Evolutionary conservation across 2,888 invertebrate genomes (phyloP).

Genomic region (Linnaemya vulpina): DNA sequence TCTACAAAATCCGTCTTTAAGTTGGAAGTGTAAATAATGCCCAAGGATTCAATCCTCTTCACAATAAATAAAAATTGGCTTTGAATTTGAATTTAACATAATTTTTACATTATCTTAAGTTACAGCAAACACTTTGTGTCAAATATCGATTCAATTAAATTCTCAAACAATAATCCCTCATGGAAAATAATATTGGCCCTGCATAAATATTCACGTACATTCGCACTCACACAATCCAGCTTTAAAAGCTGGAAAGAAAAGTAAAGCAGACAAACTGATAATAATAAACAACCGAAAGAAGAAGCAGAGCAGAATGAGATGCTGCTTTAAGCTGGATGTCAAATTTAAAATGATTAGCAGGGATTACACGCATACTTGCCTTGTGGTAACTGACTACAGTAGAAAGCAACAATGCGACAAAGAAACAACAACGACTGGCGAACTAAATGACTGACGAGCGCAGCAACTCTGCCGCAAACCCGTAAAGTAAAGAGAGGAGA

Average conservation of each 20-base stretch:
- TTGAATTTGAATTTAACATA: slow-evolving; percentile 65
- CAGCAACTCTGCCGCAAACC: neutral
- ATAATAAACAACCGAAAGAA: neutral
- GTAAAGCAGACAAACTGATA: neutral
- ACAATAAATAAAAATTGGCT: slow-evolving; percentile 41
- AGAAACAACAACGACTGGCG: slow-evolving; percentile 9
- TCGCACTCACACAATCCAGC: too few relatives aligned
- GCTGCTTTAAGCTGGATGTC: slow-evolving; percentile 69
- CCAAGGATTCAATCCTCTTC: slow-evolving; percentile 7
- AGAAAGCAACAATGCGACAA: slow-evolving; percentile 44
- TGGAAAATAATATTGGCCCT: slow-evolving; percentile 24
- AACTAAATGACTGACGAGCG: slow-evolving; percentile 35
- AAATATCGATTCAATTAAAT: slow-evolving; percentile 68
- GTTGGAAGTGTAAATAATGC: neutral
- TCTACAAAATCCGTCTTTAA: slow-evolving; percentile 11
- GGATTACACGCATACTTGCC: slow-evolving; percentile 74
- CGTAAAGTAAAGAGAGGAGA: slow-evolving; percentile 25
- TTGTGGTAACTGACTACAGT: slow-evolving; percentile 54
- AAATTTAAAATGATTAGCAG: slow-evolving; percentile 75
- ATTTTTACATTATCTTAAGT: slow-evolving; percentile 64
- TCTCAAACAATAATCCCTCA: slow-evolving; percentile 50
- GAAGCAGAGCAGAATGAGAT: slow-evolving; percentile 18
- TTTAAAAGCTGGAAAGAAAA: slow-evolving; percentile 41
- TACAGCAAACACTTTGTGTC: slow-evolving; percentile 55
- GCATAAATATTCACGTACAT: neutral